Conservation (phyloP, 2,113 vertebrate species). For the Trinectes maculatus region DNA sequence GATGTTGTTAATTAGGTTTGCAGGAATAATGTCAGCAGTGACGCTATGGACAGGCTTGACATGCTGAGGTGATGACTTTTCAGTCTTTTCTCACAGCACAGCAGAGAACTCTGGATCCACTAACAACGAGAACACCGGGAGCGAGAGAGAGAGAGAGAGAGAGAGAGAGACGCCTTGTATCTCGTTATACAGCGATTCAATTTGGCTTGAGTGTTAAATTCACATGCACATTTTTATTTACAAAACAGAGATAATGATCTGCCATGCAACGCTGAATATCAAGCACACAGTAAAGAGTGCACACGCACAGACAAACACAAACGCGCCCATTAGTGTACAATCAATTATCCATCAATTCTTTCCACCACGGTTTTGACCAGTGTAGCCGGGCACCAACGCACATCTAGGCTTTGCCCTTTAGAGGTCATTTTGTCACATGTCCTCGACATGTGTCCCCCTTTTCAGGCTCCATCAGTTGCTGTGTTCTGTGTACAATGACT, state of each 20-base stretch:
- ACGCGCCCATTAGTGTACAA: constrained; percentile 63
- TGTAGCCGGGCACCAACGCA: constrained; percentile 8
- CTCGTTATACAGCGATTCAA: no score
- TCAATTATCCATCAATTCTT: constrained; percentile 75
- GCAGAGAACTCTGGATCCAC: constrained; percentile 10
- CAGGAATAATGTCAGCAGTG: constrained; percentile 51
- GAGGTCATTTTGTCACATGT: constrained; percentile 65
- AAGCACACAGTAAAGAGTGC: no score
- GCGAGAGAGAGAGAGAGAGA: no score
- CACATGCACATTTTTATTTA: no score
- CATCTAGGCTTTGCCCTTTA: constrained; percentile 6
- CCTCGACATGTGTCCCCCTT: constrained; percentile 39
- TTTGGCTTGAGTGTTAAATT: no score
- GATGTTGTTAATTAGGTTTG: constrained; percentile 67
- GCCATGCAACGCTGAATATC: no score
- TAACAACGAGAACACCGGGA: background rate
- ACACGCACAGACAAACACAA: constrained; percentile 40
- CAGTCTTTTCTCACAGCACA: constrained; percentile 28
- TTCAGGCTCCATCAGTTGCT: constrained; percentile 4
- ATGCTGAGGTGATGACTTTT: constrained; percentile 54
- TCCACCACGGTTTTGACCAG: constrained; percentile 55
- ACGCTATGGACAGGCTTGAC: constrained; percentile 51
- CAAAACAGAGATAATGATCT: no score
- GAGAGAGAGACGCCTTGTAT: no score
- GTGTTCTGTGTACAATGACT: constrained; percentile 3